These are phyloP conservation scores for Tetrao urogallus DNA, from an alignment of 2,113 vertebrate genomes.

Conservation along the genomic window DNA sequence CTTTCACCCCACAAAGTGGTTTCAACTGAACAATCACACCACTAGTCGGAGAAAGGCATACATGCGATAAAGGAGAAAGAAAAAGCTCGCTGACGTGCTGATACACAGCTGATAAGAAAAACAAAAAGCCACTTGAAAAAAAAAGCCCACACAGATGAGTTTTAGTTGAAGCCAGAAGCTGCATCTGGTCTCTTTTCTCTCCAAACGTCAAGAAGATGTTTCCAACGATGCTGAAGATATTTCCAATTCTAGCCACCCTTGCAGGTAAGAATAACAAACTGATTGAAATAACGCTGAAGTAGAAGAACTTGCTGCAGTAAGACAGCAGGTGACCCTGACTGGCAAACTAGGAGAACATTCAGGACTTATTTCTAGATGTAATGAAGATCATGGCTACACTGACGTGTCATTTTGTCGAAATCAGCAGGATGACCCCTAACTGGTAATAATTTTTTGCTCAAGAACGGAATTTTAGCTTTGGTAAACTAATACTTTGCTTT, in stretches of 20 bases:
- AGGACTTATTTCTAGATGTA: background rate
- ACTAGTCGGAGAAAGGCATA: constrained; percentile 52
- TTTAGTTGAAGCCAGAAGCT: constrained; percentile 2
- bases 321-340: background rate
- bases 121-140: constrained; percentile 18
- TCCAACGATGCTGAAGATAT: constrained; percentile 27
- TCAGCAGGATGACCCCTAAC: background rate
- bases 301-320: background rate
- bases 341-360: background rate
- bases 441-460: background rate
- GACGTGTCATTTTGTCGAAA: background rate
- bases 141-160: background rate
- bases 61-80: constrained; percentile 61
- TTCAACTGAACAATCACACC: constrained; percentile 58
- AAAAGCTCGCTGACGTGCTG: constrained; percentile 61
- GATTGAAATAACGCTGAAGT: background rate
- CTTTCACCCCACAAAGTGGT: constrained; percentile 22
- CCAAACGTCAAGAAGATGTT: background rate
- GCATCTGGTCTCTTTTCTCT: constrained; percentile 12
- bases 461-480: background rate
- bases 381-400: background rate
- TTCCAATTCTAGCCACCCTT: constrained; percentile 34
- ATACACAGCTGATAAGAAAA: constrained; percentile 59
- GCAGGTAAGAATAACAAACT: constrained; percentile 60
- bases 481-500: background rate